Base-by-base conservation (phyloP, 2,888 invertebrate species). In the Leuctra nigra region DNA sequence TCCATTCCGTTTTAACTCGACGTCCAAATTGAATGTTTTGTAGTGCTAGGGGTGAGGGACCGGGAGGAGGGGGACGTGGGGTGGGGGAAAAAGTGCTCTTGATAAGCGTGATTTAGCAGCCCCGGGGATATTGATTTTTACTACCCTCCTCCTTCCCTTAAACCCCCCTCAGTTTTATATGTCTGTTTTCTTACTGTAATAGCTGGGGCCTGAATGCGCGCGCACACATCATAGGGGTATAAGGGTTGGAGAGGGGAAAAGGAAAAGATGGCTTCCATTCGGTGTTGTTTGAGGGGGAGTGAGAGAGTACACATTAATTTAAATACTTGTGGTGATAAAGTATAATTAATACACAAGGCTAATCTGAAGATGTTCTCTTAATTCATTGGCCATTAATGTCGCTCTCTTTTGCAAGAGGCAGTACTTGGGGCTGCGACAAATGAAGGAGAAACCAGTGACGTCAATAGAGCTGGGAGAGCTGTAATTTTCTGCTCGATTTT, bases 101-200 rank as follows among this genome's bases (percentile, higher is more conserved):
- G 75, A 75, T 74, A 74, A 75, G 75, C 75, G 82, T 83, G 83
- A 83, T 83, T 83, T 83, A 83, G 82, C 82, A 82, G 82, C 82
- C 82, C 82, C 81, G 81, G 76, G 82, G 82, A 82, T 66, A 66
- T 66, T 65, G 66, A 66, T 77, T 77, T 77, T 77, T 61, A 57
- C 61, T 59, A 50, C 59, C 57, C 59, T 55, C 52, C 56, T 41
- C 58, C 58, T 66, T 70, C 69, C 70, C 69, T 59, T 68, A 69
- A 69, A 70, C 70, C 70, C 68, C 72, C 69, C 72, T 70, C 73
- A 73, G 73, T 74, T 74, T 74, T 75, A 73, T 75, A 74, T 74
- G 74, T 75, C 75, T 75, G 75, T 75, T 75, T 75, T 75, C 75
- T 75, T 75, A 74, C 74, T 73, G 74, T 74, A 75, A 75, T 75